These are phyloP conservation scores for Micropoecilia bifurca DNA, from an alignment of 2,797 vertebrate genomes.

Conservation along the genomic window DNA sequence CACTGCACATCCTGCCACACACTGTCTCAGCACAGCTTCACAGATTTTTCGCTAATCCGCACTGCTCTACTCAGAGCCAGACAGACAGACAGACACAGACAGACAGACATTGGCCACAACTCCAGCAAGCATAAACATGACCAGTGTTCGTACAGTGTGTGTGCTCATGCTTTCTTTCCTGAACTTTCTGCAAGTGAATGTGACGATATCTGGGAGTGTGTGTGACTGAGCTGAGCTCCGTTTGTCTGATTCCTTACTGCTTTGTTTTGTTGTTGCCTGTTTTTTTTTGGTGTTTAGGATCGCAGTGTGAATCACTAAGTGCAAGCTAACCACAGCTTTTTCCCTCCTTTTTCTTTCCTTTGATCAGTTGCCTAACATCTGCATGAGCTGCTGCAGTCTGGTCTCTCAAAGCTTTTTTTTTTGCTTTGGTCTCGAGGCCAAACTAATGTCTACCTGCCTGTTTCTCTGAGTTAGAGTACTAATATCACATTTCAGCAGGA, in stretches of 20 bases:
- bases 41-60: slow-evolving; percentile 49
- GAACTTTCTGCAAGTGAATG: slow-evolving; percentile 48
- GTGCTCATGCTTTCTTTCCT: slow-evolving; percentile 63
- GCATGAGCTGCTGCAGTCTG: slow-evolving; percentile 68
- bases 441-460: slow-evolving; percentile 77
- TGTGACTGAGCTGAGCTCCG: slow-evolving; percentile 6
- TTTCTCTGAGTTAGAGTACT: slow-evolving; percentile 74
- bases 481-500: slow-evolving; percentile 42
- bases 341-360: slow-evolving; percentile 54
- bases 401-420: slow-evolving; percentile 36
- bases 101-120: slow-evolving; percentile 68
- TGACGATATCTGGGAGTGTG: slow-evolving; percentile 14
- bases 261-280: slow-evolving; percentile 54
- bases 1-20: slow-evolving; percentile 60
- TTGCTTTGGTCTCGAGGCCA: slow-evolving; percentile 63
- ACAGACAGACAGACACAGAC: slow-evolving; percentile 69
- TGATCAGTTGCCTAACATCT: slow-evolving; percentile 67
- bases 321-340: slow-evolving; percentile 65
- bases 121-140: slow-evolving; percentile 64
- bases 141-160: slow-evolving; percentile 71
- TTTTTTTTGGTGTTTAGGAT: slow-evolving; percentile 59
- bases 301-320: slow-evolving; percentile 43
- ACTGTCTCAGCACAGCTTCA: slow-evolving; percentile 68
- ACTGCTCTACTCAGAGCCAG: slow-evolving; percentile 63
- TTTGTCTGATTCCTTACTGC: slow-evolving; percentile 59